Evolutionary conservation across 2,113 vertebrate species (phyloP).

Genomic region (Chaetura pelagica): DNA sequence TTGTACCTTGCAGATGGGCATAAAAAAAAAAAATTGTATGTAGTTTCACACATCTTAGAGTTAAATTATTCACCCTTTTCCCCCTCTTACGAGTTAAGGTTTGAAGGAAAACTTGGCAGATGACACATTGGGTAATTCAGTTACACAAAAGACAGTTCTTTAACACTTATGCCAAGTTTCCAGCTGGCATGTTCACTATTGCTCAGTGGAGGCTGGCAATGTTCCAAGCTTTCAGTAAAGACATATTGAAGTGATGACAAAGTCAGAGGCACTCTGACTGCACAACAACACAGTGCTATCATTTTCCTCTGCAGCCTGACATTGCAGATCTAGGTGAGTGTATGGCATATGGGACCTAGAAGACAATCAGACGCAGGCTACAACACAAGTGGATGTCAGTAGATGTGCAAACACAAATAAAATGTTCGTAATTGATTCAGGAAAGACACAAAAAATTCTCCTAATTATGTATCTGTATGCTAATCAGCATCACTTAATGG

Average conservation of each 20-base stretch:
- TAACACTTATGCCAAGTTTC: background rate
- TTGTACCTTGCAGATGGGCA: background rate
- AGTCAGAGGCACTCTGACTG: background rate
- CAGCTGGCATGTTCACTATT: background rate
- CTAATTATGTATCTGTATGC: background rate
- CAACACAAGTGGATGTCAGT: background rate
- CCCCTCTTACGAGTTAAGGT: background rate
- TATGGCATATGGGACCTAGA: rapidly evolving
- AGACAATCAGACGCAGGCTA: background rate
- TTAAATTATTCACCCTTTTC: background rate
- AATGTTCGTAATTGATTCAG: background rate
- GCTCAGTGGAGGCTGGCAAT: background rate
- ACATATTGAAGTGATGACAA: background rate
- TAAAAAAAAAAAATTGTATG: background rate
- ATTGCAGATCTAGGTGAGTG: rapidly evolving
- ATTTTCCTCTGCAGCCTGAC: background rate
- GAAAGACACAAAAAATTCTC: background rate
- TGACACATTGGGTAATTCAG: background rate
- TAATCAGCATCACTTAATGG: background rate
- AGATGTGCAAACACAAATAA: background rate
- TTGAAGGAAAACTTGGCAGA: background rate
- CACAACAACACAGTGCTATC: background rate
- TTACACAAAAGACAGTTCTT: background rate
- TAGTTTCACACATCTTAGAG: background rate
- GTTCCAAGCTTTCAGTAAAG: background rate